Base-by-base conservation (phyloP, 2,797 vertebrate species). In the Labeo calbasu region DNA sequence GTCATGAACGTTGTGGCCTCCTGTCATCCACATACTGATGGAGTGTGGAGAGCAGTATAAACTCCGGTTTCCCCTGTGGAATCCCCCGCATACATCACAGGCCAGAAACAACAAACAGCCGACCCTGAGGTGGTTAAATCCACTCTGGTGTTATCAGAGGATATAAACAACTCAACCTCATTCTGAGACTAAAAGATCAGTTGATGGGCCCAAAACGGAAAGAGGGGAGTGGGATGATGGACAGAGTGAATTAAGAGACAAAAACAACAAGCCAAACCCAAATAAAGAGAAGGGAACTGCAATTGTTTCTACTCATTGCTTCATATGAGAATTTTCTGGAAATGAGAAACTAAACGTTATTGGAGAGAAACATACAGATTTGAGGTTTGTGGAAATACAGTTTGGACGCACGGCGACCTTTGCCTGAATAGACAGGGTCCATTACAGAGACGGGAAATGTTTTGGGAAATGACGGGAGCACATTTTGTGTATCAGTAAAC, bases 101-200 rank as follows among this genome's bases (percentile, higher is more conserved):
- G 69, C 68, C 87, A 82, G 79, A 32, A 86, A 68, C 63, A 84
- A 87, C 59, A 86, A 85, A 84, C 63, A 71, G 43, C 9, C 25
- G 63, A 78, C 68, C 69, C 73, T 50, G 66, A 83, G 69, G 23
- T 81, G 77, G 85, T 51, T 77, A 76, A 85, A 88, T 79, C 79
- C n/a, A 72, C 71, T 82, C 70, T 61, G 65, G 23, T 82, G 32
- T 77, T 70, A 68, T 76, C 80, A 75, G 69, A 79, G 23, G 53
- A 77, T 55, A 73, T 80, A 86, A 86, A 88, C 79, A 82, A 78
- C 32, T 69, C 69, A 65, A 40, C 43, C 84, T 83, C 77, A 79
- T 79, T 73, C 76, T 72, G 15, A 15, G 46, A 69, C 32, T 15
- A 72, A 46, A 43, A 7, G 17, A 81, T 32, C 57, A 40, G 53